A percentile compares a stretch with the other conserved stretches of the same genome.
These are phyloP conservation scores for Falco cherrug DNA, from an alignment of 2,797 vertebrate species.

Conservation along the genomic window DNA sequence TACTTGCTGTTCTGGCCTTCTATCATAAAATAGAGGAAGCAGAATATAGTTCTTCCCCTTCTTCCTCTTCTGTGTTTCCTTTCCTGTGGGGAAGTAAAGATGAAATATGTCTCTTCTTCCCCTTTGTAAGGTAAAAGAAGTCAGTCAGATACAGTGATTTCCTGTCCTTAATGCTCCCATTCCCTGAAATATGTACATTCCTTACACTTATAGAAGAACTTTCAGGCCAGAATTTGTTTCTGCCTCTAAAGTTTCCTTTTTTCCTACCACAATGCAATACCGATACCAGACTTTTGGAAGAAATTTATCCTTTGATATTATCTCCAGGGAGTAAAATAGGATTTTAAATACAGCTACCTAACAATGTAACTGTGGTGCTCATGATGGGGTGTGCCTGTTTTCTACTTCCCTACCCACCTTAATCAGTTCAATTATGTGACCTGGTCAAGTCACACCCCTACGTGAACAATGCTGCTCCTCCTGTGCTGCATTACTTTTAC, in stretches of 20 bases:
- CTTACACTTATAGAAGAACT: not conserved
- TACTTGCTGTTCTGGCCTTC: not conserved
- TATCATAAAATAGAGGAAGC: not conserved
- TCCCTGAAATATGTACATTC: not conserved
- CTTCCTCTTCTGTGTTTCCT: not conserved
- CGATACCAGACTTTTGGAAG: not conserved
- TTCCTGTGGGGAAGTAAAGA: not conserved
- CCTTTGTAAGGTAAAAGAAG: not conserved
- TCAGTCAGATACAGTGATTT: not conserved
- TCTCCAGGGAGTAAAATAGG: not conserved
- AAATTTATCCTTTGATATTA: not conserved
- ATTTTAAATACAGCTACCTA: not conserved
- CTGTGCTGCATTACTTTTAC: not conserved
- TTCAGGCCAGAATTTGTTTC: not conserved
- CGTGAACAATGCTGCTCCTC: constrained; percentile 43
- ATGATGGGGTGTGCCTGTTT: constrained; percentile 41
- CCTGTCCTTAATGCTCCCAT: not conserved
- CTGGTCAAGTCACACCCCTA: not conserved
- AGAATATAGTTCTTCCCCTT: not conserved
- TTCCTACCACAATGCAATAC: not conserved
- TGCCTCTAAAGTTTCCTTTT: not conserved
- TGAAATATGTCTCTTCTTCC: not conserved
- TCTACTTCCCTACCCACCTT: not conserved
- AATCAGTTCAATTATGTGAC: not conserved
- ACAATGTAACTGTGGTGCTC: not conserved